Evolutionary conservation across 2,797 vertebrate species (phyloP).

Genomic region (Chaenodraco wilsoni): DNA sequence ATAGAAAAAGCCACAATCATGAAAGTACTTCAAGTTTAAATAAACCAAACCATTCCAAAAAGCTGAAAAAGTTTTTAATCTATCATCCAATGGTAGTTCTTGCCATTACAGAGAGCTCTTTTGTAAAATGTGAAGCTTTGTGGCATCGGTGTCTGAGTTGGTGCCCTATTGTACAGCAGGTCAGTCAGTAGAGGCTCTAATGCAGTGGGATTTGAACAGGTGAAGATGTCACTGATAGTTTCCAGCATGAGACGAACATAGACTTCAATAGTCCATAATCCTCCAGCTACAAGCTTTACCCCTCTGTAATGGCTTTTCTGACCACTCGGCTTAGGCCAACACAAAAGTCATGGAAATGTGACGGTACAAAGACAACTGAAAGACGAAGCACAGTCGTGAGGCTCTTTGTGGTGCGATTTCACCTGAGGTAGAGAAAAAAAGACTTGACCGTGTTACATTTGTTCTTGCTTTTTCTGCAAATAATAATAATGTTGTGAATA

Average conservation of each 20-base stretch:
- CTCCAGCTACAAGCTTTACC: constrained; percentile 72
- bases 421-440: constrained; percentile 2
- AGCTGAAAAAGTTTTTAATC: background rate
- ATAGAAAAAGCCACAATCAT: too few relatives aligned
- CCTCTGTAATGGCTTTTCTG: constrained; percentile 82
- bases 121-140: constrained; percentile 31
- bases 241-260: constrained; percentile 74
- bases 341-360: constrained; percentile 80
- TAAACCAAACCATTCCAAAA: background rate
- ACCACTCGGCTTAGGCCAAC: constrained; percentile 74
- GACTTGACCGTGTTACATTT: background rate
- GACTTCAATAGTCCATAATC: constrained; percentile 80
- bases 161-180: constrained; percentile 61
- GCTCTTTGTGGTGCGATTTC: constrained; percentile 1
- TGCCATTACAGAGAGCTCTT: constrained; percentile 1
- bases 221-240: constrained; percentile 82
- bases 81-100: background rate
- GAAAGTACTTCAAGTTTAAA: background rate
- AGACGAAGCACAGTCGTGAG: constrained; percentile 4
- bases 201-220: constrained; percentile 79
- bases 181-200: constrained; percentile 69
- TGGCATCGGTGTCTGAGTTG: constrained; percentile 32
- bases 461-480: background rate
- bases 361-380: constrained; percentile 53
- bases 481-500: constrained; percentile 7